These are phyloP conservation scores for Dipodomys spectabilis DNA, from an alignment of 2,113 vertebrate genomes.

Conservation along the genomic window DNA sequence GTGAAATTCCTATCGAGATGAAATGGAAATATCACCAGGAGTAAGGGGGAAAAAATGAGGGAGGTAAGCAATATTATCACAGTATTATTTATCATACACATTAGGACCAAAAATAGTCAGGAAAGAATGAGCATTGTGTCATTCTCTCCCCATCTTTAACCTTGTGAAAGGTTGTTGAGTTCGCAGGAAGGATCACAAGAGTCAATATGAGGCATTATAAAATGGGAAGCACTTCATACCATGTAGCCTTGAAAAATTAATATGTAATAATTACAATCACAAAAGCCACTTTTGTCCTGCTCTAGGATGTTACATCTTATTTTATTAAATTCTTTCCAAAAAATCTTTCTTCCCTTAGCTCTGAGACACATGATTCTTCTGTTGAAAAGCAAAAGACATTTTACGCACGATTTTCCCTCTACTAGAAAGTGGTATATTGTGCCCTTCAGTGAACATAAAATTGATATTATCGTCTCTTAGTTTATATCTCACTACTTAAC, in stretches of 20 bases:
- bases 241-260: slow-evolving; percentile 67
- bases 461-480: slow-evolving; percentile 91
- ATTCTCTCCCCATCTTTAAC: slow-evolving; percentile 73
- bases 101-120: slow-evolving; percentile 74
- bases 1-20: slow-evolving; percentile 31
- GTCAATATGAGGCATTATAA: slow-evolving; percentile 45
- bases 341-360: slow-evolving; percentile 76
- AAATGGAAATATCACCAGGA: slow-evolving; percentile 63
- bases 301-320: slow-evolving; percentile 79
- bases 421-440: slow-evolving; percentile 88
- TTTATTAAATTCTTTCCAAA: slow-evolving; percentile 84
- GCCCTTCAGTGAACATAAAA: slow-evolving; percentile 92
- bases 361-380: slow-evolving; percentile 81
- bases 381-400: slow-evolving; percentile 88
- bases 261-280: slow-evolving; percentile 62
- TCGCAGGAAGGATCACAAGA: slow-evolving; percentile 27
- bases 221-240: not conserved
- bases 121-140: slow-evolving; percentile 69
- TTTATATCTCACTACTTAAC: slow-evolving; percentile 92
- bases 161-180: slow-evolving; percentile 78
- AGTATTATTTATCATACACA: slow-evolving; percentile 76
- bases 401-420: slow-evolving; percentile 90
- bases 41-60: slow-evolving; percentile 56
- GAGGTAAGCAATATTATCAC: slow-evolving; percentile 69
- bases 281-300: slow-evolving; percentile 30